Conservation (phyloP, 2,888 invertebrate genomes). For the Machimus atricapillus region DNA sequence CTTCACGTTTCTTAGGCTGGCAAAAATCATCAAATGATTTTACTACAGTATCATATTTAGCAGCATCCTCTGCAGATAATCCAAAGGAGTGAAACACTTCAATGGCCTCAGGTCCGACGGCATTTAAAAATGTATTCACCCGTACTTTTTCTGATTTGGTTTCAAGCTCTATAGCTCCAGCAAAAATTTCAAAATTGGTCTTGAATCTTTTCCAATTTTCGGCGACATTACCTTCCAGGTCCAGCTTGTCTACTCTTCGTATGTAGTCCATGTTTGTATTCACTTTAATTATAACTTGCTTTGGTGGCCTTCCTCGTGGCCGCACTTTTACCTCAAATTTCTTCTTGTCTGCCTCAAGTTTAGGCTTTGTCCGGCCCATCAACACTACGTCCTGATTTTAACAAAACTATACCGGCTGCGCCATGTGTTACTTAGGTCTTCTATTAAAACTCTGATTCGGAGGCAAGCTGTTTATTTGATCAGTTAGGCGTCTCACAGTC, state of each 20-base stretch:
- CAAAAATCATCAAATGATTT: constrained; percentile 2
- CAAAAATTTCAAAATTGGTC: constrained; percentile 48
- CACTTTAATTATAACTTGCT: too few relatives aligned
- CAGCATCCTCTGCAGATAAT: background rate
- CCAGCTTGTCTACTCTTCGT: constrained; percentile 18
- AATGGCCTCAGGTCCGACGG: too few relatives aligned
- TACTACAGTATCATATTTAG: background rate
- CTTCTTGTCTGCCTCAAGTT: background rate
- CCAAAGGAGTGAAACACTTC: background rate
- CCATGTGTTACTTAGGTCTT: too few relatives aligned
- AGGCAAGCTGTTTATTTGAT: too few relatives aligned
- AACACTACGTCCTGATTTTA: background rate
- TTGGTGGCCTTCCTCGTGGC: background rate
- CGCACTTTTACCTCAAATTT: background rate
- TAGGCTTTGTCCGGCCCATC: background rate
- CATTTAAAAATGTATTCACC: constrained; percentile 50
- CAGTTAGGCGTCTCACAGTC: too few relatives aligned
- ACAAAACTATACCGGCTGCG: too few relatives aligned
- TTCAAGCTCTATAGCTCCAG: constrained; percentile 48
- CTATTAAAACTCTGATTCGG: too few relatives aligned
- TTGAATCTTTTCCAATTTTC: constrained; percentile 49
- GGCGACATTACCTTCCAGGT: constrained; percentile 41
- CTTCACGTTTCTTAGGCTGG: too few relatives aligned
- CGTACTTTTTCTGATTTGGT: constrained; percentile 48
- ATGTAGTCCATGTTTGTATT: too few relatives aligned